These are phyloP conservation scores for Diaperis boleti DNA, from an alignment of 2,888 invertebrate genomes.

Conservation along the genomic window DNA sequence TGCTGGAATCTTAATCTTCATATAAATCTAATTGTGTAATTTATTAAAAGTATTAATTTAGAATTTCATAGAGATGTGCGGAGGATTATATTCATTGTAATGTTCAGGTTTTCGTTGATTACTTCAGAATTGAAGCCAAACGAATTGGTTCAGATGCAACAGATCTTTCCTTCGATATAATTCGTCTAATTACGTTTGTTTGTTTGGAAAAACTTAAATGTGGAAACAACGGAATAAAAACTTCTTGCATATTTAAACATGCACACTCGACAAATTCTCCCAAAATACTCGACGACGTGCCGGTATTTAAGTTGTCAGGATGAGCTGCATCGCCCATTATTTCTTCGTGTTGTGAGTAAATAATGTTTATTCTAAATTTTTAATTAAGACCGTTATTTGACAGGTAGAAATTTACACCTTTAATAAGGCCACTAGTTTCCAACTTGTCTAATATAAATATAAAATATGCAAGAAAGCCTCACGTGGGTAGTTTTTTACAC, in stretches of 20 bases:
- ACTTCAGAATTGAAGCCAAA: no score
- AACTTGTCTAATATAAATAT: constrained; percentile 27
- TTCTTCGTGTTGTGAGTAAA: not conserved
- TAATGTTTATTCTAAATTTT: constrained; percentile 27
- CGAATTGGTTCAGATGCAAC: no score
- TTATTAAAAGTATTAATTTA: not conserved
- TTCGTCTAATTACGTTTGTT: no score
- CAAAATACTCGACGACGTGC: no score
- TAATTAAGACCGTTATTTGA: constrained; percentile 38
- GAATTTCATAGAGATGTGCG: no score
- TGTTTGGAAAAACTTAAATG: no score
- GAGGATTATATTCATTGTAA: no score
- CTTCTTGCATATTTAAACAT: no score
- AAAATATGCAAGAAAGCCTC: constrained; percentile 32
- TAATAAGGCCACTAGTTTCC: constrained; percentile 37
- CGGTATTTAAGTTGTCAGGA: not conserved
- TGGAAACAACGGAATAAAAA: no score
- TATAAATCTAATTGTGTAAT: not conserved
- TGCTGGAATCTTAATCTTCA: not conserved
- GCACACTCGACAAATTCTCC: no score
- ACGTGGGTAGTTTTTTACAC: constrained; percentile 18
- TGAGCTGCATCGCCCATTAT: not conserved
- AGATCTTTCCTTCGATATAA: no score
- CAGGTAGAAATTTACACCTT: constrained; percentile 34
- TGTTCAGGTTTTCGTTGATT: no score